Base-by-base conservation (phyloP, 64 coral and sea anemone species). In the Astreopora myriophthalma region DNA sequence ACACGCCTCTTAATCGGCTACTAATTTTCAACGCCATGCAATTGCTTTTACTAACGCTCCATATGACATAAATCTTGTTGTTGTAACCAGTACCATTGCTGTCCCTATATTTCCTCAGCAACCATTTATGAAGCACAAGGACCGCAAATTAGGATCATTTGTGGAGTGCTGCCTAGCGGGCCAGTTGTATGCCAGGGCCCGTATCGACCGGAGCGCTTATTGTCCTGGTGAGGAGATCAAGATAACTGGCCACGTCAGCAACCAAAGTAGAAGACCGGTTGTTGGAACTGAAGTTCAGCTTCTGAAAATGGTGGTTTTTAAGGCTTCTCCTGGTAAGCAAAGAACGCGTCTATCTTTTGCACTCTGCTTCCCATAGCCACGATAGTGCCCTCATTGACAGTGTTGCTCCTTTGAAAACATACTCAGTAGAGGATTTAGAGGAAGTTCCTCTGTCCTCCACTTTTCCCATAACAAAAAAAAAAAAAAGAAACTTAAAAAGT, bases 151-250 rank as follows among this genome's bases (percentile, higher is more conserved):
- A 16, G 79, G 79, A 22, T 57, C n/a, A n/a, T n/a, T n/a, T n/a
- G n/a, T 57, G 52, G 20, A 34, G 0, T 83, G 79, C 34, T 83
- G 79, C 13, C 79, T 57, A 13, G 60, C 79, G 3, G 79, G 79
- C 8, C 79, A 83, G 79, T 57, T 83, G 8, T 38, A 61, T 39
- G 32, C 79, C 0, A 33, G 31, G 8, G 79, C 33, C 7, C 79
- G 79, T 38, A 83, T 83, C 17, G 79, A 64, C 19, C 55, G 79
- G 1, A 60, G 58, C 4, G 79, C 79, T 12, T 83, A 64, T 64
- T 83, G 79, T 22, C 79, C 79, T 22, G 79, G 79, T 65, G 51
- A 83, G 34, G 29, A 83, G 33, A 34, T 83, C 79, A 61, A 30
- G 79, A 83, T 83, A 83, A 37, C 79, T 39, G 79, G 79, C 8